Evolutionary conservation across 2,113 vertebrate genomes (phyloP).

Genomic region (Cardinalis cardinalis): DNA sequence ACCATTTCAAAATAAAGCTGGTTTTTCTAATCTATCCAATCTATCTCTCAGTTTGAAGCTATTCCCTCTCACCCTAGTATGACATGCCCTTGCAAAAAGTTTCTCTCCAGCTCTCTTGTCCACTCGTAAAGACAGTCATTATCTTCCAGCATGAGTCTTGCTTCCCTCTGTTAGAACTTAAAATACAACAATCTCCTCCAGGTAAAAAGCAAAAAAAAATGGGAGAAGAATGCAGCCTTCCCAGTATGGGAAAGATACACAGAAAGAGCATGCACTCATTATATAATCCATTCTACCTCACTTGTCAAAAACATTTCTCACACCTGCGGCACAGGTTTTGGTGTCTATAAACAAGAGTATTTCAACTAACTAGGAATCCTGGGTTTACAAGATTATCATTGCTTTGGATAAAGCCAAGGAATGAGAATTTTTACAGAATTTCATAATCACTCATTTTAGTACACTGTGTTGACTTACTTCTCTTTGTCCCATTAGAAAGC

Average conservation of each 20-base stretch:
- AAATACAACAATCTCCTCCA: not conserved
- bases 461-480: slow-evolving; percentile 83
- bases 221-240: not conserved
- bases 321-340: not conserved
- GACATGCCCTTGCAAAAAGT: not conserved
- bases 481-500: slow-evolving; percentile 83
- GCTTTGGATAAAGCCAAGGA: not conserved
- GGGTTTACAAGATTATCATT: not conserved
- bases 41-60: not conserved
- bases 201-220: not conserved
- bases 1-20: not conserved
- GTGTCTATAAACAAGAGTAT: not conserved
- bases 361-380: not conserved
- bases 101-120: not conserved
- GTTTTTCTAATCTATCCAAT: not conserved
- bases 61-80: not conserved
- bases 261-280: not conserved
- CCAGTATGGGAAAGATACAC: not conserved
- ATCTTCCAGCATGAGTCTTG: not conserved
- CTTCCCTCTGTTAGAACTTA: not conserved
- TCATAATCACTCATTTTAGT: not conserved
- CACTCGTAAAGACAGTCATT: not conserved
- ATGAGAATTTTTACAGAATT: not conserved
- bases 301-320: not conserved
- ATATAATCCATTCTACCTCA: not conserved